A percentile compares a stretch with the other conserved stretches of the same genome.
phyloP scores from a whole-genome alignment of 2,113 vertebrate species.

The Melanerpes formicivorus region DNA sequence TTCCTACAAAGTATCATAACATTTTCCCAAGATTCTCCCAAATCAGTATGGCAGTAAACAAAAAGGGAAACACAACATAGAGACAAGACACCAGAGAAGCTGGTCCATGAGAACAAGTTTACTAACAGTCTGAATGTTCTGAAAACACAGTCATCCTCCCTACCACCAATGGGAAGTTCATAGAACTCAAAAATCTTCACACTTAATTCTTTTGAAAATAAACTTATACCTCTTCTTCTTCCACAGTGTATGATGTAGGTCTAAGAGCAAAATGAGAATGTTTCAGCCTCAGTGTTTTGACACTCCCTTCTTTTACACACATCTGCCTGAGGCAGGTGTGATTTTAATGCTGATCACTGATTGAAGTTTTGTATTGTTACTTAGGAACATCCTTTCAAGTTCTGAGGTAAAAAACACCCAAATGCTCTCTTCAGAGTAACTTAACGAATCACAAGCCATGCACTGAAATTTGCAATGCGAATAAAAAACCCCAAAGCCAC shows the following conservation, averaged over 20 bases:
- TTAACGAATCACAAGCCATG: neutral
- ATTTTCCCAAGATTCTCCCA: neutral
- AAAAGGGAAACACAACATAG: neutral
- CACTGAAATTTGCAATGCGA: neutral
- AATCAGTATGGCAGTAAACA: neutral
- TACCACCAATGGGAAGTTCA: neutral
- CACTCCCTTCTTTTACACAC: neutral
- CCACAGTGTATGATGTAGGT: neutral
- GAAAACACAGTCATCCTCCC: neutral
- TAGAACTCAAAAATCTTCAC: neutral
- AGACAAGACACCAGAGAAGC: neutral
- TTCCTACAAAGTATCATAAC: neutral
- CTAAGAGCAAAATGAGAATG: neutral
- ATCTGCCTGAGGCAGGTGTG: neutral
- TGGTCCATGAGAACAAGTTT: neutral
- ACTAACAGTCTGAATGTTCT: neutral
- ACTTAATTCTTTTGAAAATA: neutral
- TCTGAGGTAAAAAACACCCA: neutral
- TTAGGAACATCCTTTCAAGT: slow-evolving; percentile 16
- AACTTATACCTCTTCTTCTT: neutral
- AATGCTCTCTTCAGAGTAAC: neutral
- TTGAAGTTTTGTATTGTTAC: neutral
- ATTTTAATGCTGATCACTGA: neutral
- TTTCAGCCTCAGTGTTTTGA: neutral
- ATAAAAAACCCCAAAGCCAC: neutral